phyloP scores from a whole-genome alignment of 2,888 invertebrate genomes.

The Drosophila picticornis region DNA sequence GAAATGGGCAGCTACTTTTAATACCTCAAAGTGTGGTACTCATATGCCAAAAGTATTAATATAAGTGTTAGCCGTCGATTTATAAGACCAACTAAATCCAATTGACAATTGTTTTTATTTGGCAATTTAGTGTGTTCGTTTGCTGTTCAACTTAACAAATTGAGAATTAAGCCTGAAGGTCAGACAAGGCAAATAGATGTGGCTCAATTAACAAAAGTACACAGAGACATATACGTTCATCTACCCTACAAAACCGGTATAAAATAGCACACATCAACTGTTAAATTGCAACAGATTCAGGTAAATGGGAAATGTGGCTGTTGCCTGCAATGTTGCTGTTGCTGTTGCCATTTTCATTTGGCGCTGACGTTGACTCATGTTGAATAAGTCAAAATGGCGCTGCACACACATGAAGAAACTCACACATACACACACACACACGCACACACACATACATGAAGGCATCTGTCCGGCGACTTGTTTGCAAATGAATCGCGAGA shows the following conservation, averaged over 20 bases:
- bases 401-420: slow-evolving; percentile 11
- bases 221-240: neutral
- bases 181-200: slow-evolving; percentile 1
- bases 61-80: neutral
- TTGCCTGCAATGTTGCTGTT: slow-evolving; percentile 20
- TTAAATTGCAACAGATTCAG: slow-evolving; percentile 25
- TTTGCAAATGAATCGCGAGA: slow-evolving; percentile 34
- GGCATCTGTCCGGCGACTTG: slow-evolving; percentile 25
- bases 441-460: slow-evolving; percentile 3
- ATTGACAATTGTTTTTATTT: neutral
- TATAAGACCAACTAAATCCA: neutral
- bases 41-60: neutral
- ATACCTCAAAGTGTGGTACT: fast-evolving
- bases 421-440: neutral
- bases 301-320: slow-evolving; percentile 32
- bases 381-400: slow-evolving; percentile 56
- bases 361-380: slow-evolving; percentile 39
- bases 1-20: neutral
- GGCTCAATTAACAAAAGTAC: slow-evolving; percentile 34
- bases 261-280: neutral
- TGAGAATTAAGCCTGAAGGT: neutral
- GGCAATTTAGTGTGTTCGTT: neutral
- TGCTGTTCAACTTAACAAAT: neutral
- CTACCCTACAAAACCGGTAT: neutral
- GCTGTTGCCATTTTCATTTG: slow-evolving; percentile 19